A percentile compares a stretch with the other conserved stretches of the same genome.
Evolutionary conservation across 2,888 invertebrate genomes (phyloP).

Genomic region (Cephalotes varians): DNA sequence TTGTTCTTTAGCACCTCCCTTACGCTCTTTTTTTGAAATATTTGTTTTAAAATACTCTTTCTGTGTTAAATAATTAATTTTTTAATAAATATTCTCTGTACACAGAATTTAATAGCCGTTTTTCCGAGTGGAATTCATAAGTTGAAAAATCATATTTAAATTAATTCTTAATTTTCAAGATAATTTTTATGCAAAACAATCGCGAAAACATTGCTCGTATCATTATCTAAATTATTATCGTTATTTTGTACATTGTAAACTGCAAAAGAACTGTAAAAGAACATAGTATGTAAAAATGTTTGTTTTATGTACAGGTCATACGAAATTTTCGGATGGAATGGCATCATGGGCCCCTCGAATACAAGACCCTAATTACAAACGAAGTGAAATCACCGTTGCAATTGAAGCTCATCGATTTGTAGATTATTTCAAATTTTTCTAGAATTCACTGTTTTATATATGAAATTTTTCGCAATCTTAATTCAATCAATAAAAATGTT

Average conservation of each 20-base stretch:
- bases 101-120: not conserved
- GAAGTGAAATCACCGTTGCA: conserved; percentile 90
- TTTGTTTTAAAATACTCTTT: too few relatives aligned
- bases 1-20: too few relatives aligned
- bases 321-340: conserved; percentile 90
- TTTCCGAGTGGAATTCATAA: not conserved
- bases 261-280: too few relatives aligned
- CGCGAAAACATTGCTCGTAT: not conserved
- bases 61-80: not conserved
- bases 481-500: too few relatives aligned
- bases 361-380: conserved; percentile 92
- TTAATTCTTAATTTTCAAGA: not conserved
- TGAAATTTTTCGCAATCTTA: too few relatives aligned
- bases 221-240: not conserved
- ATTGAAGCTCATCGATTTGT: conserved; percentile 54
- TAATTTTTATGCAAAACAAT: not conserved
- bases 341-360: conserved; percentile 89
- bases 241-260: not conserved
- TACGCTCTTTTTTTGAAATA: too few relatives aligned
- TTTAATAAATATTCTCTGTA: not conserved
- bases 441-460: too few relatives aligned
- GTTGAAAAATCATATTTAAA: not conserved
- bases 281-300: conserved; percentile 13
- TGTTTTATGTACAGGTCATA: conserved; percentile 89
- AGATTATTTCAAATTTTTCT: not conserved